These are phyloP conservation scores for Chrysocyon brachyurus DNA, from an alignment of 2,797 vertebrate genomes.

Conservation along the genomic window DNA sequence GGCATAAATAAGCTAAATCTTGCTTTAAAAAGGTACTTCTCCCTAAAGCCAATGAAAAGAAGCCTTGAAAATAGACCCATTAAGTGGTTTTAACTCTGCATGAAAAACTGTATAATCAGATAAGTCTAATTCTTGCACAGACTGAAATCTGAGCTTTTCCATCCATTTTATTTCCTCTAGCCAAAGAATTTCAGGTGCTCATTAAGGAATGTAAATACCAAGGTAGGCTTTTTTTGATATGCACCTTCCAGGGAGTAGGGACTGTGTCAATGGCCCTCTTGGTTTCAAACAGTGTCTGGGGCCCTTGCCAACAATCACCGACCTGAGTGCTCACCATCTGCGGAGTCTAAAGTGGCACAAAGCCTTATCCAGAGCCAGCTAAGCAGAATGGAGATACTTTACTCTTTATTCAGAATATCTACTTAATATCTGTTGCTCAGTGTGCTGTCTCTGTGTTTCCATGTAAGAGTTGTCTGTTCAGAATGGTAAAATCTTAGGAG, in stretches of 20 bases:
- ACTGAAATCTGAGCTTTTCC: conserved; percentile 20
- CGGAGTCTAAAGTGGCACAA: background rate
- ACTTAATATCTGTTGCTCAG: conserved; percentile 35
- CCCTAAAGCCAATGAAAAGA: conserved; percentile 71
- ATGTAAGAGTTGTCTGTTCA: conserved; percentile 4
- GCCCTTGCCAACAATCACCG: conserved; percentile 42
- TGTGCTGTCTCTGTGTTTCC: conserved; percentile 3
- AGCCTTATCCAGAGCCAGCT: background rate
- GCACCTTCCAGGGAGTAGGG: background rate
- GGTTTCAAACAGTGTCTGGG: conserved; percentile 27
- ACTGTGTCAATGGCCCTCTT: background rate
- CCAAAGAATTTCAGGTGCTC: conserved; percentile 21
- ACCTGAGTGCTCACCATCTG: conserved; percentile 1
- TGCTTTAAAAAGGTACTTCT: conserved; percentile 62
- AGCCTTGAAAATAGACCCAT: conserved; percentile 75
- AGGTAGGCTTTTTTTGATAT: background rate
- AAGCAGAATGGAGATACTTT: conserved; percentile 16
- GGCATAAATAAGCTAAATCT: conserved; percentile 70
- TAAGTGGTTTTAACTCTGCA: conserved; percentile 78
- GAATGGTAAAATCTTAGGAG: conserved; percentile 22
- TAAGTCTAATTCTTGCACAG: conserved; percentile 71
- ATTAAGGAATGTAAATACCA: conserved; percentile 53
- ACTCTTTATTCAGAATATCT: background rate
- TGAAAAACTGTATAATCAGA: conserved; percentile 70
- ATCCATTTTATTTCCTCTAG: conserved; percentile 33